Evolutionary conservation across 1,140 invertebrate genomes (phyloP), one percentile per base, ranked within the genome.

Genomic region (Penaeus vannamei): DNA sequence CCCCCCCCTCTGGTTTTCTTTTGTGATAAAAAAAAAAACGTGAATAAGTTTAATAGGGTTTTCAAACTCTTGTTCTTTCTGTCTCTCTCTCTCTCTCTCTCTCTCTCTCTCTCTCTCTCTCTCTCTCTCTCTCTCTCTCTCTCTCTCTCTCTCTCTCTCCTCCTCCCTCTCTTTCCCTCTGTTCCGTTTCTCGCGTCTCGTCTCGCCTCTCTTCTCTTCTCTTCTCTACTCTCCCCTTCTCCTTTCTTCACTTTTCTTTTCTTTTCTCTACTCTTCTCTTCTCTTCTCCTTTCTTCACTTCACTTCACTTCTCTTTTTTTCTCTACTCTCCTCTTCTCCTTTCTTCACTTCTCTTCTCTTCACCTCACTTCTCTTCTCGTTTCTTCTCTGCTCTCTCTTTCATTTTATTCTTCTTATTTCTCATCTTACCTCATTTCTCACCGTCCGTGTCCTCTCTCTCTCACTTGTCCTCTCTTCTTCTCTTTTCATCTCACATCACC

Each of bases 111-210:
- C n/a, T n/a, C n/a, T n/a, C n/a, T n/a, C n/a, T n/a, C n/a, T n/a
- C n/a, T n/a, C n/a, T n/a, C n/a, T n/a, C n/a, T n/a, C n/a, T n/a
- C n/a, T n/a, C n/a, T n/a, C n/a, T n/a, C n/a, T n/a, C n/a, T n/a
- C n/a, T n/a, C n/a, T 69, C 64, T 69, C 64, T 69, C 64, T 69
- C 64, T 69, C 64, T 69, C 64, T 69, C 42, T 36, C 42, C 76
- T 14, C 42, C 76, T 36, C 42, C 76, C 76, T 79, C 76, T 36
- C 42, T 36, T 14, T 19, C 76, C 19, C 14, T 20, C 76, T 14
- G 5, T 36, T 32, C 76, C 32, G 20, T 36, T 20, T 14, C 76
- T 20, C 19, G 5, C 32, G n/a, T n/a, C n/a, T n/a, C n/a, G n/a
- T n/a, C 19, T 14, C 32, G 20, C 76, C 32, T 32, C 32, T 77